These are phyloP conservation scores for Microchirus variegatus DNA, from an alignment of 2,797 vertebrate species.

Conservation along the genomic window DNA sequence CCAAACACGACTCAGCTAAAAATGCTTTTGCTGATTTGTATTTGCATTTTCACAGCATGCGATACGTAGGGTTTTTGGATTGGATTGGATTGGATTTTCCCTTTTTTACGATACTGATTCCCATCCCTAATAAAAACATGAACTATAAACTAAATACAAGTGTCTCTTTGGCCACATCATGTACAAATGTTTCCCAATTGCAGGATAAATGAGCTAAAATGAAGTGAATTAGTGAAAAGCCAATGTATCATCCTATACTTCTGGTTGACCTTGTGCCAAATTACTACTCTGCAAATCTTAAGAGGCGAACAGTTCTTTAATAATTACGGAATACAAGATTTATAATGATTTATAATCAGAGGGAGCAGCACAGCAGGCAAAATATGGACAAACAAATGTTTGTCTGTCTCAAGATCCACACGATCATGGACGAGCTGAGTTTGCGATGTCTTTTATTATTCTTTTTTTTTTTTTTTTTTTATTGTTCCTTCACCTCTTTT, in stretches of 20 bases:
- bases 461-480: constrained; percentile 47
- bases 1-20: too few relatives aligned
- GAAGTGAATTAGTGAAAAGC: neutral
- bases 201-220: neutral
- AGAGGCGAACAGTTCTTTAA: too few relatives aligned
- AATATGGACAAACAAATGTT: constrained; percentile 2
- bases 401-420: constrained; percentile 18
- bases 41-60: too few relatives aligned
- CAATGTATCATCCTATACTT: neutral
- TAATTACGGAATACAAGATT: neutral
- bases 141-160: neutral
- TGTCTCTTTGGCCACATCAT: neutral
- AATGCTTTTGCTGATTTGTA: too few relatives aligned
- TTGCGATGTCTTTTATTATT: constrained; percentile 40
- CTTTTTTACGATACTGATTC: too few relatives aligned
- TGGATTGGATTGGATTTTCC: too few relatives aligned
- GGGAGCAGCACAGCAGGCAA: constrained; percentile 10
- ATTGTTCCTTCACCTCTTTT: constrained; percentile 38
- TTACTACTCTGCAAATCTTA: too few relatives aligned
- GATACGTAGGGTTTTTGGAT: too few relatives aligned
- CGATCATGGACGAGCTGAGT: constrained; percentile 28
- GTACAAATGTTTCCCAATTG: constrained; percentile 20
- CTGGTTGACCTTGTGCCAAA: too few relatives aligned
- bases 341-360: constrained; percentile 1
- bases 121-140: neutral